Percentiles rank a stretch among this genome's conserved stretches.
These are phyloP conservation scores for Dynastes grantii DNA, from an alignment of 2,888 invertebrate species.

Conservation along the genomic window DNA sequence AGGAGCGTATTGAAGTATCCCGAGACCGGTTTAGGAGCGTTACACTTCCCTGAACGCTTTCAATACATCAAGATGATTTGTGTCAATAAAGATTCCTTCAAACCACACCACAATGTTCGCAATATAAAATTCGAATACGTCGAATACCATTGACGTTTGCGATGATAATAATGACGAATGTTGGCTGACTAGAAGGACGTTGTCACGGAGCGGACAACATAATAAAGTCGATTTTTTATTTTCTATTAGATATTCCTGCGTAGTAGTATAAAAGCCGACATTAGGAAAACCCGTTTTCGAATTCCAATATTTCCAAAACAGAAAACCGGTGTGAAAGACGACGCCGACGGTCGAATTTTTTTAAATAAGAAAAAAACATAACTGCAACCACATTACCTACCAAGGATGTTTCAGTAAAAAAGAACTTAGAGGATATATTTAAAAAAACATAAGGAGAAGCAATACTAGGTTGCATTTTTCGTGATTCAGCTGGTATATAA, in stretches of 20 bases:
- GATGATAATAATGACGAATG: conserved; percentile 6
- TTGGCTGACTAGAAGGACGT: conserved; percentile 3
- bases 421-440: no score
- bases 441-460: no score
- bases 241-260: neutral
- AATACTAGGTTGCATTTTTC: no score
- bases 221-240: conserved; percentile 24
- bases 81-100: conserved; percentile 41
- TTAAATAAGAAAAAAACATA: no score
- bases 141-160: neutral
- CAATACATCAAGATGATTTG: conserved; percentile 42
- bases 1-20: conserved; percentile 19
- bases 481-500: no score
- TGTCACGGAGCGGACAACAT: neutral
- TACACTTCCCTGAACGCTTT: conserved; percentile 42
- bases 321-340: no score
- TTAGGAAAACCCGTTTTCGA: no score
- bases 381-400: no score
- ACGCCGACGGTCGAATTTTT: no score
- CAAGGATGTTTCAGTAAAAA: no score
- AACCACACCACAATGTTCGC: conserved; percentile 35
- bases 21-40: conserved; percentile 13
- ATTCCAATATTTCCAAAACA: no score
- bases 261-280: no score
- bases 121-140: conserved; percentile 39